Evolutionary conservation across 2,113 vertebrate species (phyloP), one percentile per base, ranked within the genome.

Genomic region (Atractosteus spatula): DNA sequence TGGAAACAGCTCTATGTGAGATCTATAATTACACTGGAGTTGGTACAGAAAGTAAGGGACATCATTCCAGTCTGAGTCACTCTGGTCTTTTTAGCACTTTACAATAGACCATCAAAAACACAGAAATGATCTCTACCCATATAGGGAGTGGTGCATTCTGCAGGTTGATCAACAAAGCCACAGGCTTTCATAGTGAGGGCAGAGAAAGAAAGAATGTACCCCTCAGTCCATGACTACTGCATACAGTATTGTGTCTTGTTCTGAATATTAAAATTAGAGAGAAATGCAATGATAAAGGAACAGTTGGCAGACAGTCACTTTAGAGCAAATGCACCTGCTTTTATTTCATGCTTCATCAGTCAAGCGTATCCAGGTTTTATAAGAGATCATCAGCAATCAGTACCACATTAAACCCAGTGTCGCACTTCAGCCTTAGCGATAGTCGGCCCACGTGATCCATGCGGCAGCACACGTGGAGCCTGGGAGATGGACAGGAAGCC

Each of bases 11-110:
- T 63, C 42, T 51, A 80, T 4, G 14, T 56, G 41, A 67, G 56
- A 16, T 69, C 66, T 74, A 71, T 80, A 78, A 80, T 83, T 82
- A 79, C 73, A 62, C 41, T 59, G 17, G 69, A 80, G 72, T 70
- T 77, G 70, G 51, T 80, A 54, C 47, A 51, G 47, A 10, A 51
- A 2, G n/a, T 43, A 77, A 71, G 51, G 72, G 72, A 69, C 74
- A 76, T 73, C 0, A 41, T 76, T 78, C 76, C 71, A 76, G 71
- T 71, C 74, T 75, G 73, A 81, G 68, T 82, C 65, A 77, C 66
- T 75, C 43, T 47, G 41, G 8, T 61, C 54, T 4, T 69, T 16
- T 71, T 43, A 3, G 63, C 62, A 66, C 77, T 47, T 44, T 47
- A 54, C 42, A 67, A 41, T 17, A 61, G 66, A 51, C 43, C 16